These are phyloP conservation scores for Eupelmus urozonus DNA, from an alignment of 2,888 invertebrate genomes.

Conservation along the genomic window DNA sequence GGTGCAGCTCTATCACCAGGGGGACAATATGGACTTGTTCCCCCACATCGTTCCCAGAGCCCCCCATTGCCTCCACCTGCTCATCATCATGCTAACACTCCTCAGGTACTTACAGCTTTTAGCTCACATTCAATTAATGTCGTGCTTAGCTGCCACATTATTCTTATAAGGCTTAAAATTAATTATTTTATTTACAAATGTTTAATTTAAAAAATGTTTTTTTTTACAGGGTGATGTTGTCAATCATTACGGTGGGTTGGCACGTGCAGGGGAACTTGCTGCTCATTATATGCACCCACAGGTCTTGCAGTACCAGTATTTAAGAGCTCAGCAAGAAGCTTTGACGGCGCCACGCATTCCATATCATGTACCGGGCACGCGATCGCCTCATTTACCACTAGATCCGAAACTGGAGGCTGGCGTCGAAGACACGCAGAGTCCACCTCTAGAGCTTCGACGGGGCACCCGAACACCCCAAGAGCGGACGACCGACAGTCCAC, in stretches of 20 bases:
- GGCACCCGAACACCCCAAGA: slow-evolving; percentile 78
- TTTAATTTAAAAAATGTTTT: slow-evolving; percentile 1
- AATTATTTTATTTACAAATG: not conserved
- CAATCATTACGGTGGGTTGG: slow-evolving; percentile 77
- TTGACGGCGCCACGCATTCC: slow-evolving; percentile 77
- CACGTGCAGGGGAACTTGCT: slow-evolving; percentile 76
- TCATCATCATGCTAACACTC: slow-evolving; percentile 83
- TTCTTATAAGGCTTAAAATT: not conserved
- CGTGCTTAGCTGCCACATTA: not conserved
- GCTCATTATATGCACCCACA: slow-evolving; percentile 80
- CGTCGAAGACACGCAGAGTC: slow-evolving; percentile 82
- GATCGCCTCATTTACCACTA: slow-evolving; percentile 77
- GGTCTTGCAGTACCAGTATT: slow-evolving; percentile 79
- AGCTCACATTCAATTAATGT: slow-evolving; percentile 10
- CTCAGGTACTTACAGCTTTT: slow-evolving; percentile 73
- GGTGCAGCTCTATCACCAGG: slow-evolving; percentile 74
- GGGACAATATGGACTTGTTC: slow-evolving; percentile 74
- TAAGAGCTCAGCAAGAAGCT: slow-evolving; percentile 79
- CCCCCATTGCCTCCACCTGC: slow-evolving; percentile 86
- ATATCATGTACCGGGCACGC: slow-evolving; percentile 74
- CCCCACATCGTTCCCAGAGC: slow-evolving; percentile 81
- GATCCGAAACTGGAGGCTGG: slow-evolving; percentile 81
- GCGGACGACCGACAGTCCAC: slow-evolving; percentile 84
- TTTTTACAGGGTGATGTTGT: slow-evolving; percentile 79
- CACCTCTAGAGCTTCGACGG: slow-evolving; percentile 85